These are phyloP conservation scores for Pseudorectes ferrugineus DNA, from an alignment of 2,113 vertebrate species.

Conservation along the genomic window DNA sequence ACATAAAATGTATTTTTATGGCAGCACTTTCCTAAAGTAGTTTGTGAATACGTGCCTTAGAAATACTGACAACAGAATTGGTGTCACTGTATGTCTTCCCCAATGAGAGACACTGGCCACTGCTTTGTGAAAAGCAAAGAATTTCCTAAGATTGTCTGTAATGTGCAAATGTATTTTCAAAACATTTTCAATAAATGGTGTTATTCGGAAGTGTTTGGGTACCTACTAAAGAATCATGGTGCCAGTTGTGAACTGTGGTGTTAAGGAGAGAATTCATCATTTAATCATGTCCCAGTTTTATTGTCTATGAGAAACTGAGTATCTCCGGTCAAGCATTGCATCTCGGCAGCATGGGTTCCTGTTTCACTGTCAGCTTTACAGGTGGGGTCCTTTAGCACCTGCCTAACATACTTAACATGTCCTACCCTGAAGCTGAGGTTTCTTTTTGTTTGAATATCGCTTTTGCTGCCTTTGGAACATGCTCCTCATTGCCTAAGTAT, in stretches of 20 bases:
- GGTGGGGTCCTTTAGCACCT: background rate
- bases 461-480: background rate
- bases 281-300: background rate
- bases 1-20: background rate
- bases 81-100: background rate
- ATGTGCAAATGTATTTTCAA: constrained; percentile 25
- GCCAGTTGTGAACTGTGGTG: background rate
- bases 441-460: background rate
- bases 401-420: background rate
- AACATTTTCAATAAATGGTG: constrained; percentile 16
- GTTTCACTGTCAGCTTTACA: background rate
- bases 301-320: background rate
- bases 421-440: background rate
- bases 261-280: background rate
- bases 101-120: background rate
- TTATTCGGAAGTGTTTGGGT: background rate
- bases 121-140: background rate
- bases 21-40: background rate
- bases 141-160: background rate
- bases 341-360: background rate
- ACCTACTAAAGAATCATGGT: background rate
- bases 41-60: background rate
- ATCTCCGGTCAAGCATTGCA: background rate
- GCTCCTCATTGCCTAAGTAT: background rate
- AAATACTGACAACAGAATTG: background rate